Base-by-base conservation (phyloP, 2,888 invertebrate genomes). In the Amblyteles armatorius region DNA sequence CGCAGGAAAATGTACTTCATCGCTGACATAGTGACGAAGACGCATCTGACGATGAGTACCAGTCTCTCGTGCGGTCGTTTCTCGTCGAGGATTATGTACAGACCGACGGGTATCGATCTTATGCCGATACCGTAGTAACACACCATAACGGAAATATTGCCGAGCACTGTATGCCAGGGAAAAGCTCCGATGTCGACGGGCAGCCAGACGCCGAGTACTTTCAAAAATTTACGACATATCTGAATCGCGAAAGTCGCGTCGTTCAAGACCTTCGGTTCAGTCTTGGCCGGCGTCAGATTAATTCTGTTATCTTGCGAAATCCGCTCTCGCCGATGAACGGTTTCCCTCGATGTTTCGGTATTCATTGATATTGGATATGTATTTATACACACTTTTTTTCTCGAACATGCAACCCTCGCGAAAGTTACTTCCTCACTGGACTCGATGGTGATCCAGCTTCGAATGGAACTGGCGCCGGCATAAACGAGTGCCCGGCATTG, bases 41-140 rank as follows among this genome's bases (percentile, higher is more conserved):
- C 88, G 5, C 88, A 60, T 0, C 91, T 90, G 1, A 90, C 90
- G 0, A 88, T 86, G 82, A 89, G 86, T 50, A 87, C 88, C 6
- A 91, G 50, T 19, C 57, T 78, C 48, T 44, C 48, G 0, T 11
- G 19, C 2, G 57, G 16, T 9, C 29, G 26, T 3, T 44, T 68
- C 69, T 40, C 69, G 60, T 78, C 78, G 7, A 78, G 11, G 6
- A 67, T 33, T 40, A 74, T 48, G 11, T 79, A 79, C 9, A 80
- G n/a, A 13, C 48, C 29, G 7, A 22, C 65, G 11, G 77, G 82
- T 22, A 83, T 48, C 4, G 80, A 65, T 40, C 60, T 26, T 26
- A 79, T 77, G 11, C 44, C 71, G 29, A 85, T 26, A 1, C 60
- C 40, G 16, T 77, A 55, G 74, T 87, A 88, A 29, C 88, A 88